These are phyloP conservation scores for Echinometra lucunter DNA, from an alignment of 53 echinoderm and acorn worm species.

Conservation along the genomic window DNA sequence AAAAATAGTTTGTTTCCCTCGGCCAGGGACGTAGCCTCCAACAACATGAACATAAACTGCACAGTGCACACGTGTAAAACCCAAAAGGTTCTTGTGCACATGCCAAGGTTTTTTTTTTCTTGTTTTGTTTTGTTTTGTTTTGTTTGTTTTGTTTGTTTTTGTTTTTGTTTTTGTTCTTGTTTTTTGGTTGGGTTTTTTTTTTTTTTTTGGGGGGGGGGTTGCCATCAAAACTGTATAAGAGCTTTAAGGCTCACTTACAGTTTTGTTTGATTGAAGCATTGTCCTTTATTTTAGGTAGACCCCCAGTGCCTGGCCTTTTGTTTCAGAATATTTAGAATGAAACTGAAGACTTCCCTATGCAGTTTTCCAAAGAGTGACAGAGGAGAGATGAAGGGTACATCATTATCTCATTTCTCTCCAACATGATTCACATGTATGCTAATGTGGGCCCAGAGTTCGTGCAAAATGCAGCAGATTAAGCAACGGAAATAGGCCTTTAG, in stretches of 20 bases:
- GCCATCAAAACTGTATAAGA: no score
- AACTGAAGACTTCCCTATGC: neutral
- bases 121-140: neutral
- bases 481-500: conserved; percentile 62
- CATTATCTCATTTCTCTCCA: neutral
- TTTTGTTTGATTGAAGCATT: neutral
- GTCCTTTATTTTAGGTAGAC: neutral
- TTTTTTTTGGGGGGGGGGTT: no score
- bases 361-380: neutral
- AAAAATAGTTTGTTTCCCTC: no score
- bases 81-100: no score
- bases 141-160: no score
- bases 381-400: neutral
- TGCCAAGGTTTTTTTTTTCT: no score
- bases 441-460: conserved; percentile 11
- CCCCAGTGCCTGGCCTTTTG: neutral
- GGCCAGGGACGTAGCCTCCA: no score
- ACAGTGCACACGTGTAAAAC: no score
- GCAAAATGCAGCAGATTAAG: conserved; percentile 47
- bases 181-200: no score
- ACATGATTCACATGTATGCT: conserved; percentile 38
- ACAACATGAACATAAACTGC: no score
- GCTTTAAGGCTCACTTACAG: neutral
- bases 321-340: neutral
- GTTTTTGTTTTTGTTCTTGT: no score